A percentile compares a stretch with the other conserved stretches of the same genome.
Conservation (phyloP, 1,140 invertebrate species). For the Drosophila tsacasi region DNA sequence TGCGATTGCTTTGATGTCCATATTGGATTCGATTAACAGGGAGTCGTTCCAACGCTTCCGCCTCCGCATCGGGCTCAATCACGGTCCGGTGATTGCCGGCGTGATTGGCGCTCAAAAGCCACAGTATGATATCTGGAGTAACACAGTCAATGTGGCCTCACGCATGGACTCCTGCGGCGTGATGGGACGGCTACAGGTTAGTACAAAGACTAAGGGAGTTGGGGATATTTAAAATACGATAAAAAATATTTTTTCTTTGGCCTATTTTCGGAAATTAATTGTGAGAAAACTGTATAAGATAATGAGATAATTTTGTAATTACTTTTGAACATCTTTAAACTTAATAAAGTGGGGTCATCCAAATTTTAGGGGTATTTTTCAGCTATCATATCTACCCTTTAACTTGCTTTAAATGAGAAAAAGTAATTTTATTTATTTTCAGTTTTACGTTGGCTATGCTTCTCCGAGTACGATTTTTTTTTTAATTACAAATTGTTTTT, state of each 20-base stretch:
- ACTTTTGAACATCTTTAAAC: too few species aligned
- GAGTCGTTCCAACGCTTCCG: slow-evolving; percentile 98
- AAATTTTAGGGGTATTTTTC: too few species aligned
- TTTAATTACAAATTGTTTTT: too few species aligned
- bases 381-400: too few species aligned
- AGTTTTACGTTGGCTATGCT: too few species aligned
- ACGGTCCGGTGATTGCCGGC: slow-evolving; percentile 97
- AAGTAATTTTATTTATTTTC: too few species aligned
- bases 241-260: not conserved
- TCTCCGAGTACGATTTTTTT: too few species aligned
- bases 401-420: too few species aligned
- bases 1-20: slow-evolving; percentile 95
- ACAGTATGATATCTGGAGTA: slow-evolving; percentile 99
- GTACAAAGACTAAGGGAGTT: not conserved
- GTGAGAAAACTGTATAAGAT: too few species aligned
- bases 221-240: not conserved
- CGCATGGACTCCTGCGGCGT: slow-evolving; percentile 98
- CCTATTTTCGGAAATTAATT: too few species aligned
- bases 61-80: slow-evolving; percentile 95
- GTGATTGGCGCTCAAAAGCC: slow-evolving; percentile 98
- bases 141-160: slow-evolving; percentile 98
- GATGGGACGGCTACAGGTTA: slow-evolving; percentile 93
- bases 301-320: too few species aligned
- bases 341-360: too few species aligned
- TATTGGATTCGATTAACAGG: slow-evolving; percentile 97